These are phyloP conservation scores for Anadara kagoshimensis DNA, from an alignment of 1,140 invertebrate genomes.

Conservation along the genomic window DNA sequence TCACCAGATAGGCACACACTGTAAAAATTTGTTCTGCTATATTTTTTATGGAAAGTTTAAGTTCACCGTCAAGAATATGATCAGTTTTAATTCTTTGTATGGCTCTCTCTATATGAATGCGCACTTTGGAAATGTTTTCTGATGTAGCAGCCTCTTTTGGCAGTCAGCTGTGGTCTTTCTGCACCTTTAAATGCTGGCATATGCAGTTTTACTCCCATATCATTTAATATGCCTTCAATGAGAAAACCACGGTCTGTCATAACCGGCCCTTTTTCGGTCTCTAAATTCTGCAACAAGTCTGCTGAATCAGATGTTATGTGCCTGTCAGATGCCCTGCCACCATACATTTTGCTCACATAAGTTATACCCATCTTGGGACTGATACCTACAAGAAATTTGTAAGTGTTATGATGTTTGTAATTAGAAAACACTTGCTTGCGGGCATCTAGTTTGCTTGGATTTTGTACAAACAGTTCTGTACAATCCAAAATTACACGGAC, in stretches of 20 bases:
- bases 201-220: constrained; percentile 5
- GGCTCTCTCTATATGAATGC: constrained; percentile 30
- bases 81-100: constrained; percentile 15
- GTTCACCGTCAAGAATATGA: constrained; percentile 10
- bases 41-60: constrained; percentile 13
- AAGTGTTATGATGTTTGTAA: constrained; percentile 16
- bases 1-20: too few species aligned
- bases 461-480: constrained; percentile 13
- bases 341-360: too few species aligned
- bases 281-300: constrained; percentile 8
- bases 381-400: too few species aligned
- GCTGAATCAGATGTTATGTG: constrained; percentile 9
- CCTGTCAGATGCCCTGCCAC: too few species aligned
- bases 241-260: constrained; percentile 27
- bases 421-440: constrained; percentile 6
- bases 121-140: constrained; percentile 1
- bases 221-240: too few species aligned
- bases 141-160: constrained; percentile 1
- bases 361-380: too few species aligned
- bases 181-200: constrained; percentile 25
- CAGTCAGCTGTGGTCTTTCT: constrained; percentile 18
- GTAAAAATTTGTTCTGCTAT: constrained; percentile 14
- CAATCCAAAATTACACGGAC: constrained; percentile 4
- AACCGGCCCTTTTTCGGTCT: constrained; percentile 12
- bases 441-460: constrained; percentile 11